Percentiles rank a stretch among this genome's conserved stretches.
These are phyloP conservation scores for Clunio marinus DNA, from an alignment of 2,888 invertebrate species.

Conservation along the genomic window DNA sequence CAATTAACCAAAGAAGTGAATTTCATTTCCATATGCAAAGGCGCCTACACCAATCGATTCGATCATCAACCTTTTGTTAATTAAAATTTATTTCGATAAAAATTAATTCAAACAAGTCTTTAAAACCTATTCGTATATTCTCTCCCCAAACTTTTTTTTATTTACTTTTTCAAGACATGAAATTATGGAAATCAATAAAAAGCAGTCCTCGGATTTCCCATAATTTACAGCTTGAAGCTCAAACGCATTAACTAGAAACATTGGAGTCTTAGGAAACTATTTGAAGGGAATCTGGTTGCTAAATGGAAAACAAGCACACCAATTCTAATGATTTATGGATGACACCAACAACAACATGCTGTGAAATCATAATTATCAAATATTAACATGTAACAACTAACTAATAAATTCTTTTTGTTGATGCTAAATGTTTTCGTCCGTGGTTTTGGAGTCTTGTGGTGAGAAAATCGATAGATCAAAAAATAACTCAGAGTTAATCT, in stretches of 20 bases:
- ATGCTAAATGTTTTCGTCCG: not conserved
- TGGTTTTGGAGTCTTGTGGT: conserved; percentile 16
- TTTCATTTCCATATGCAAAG: conserved; percentile 17
- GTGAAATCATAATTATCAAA: conserved; percentile 40
- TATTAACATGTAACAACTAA: conserved; percentile 38
- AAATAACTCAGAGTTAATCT: too few species aligned
- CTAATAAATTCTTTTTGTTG: conserved; percentile 38
- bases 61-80: conserved; percentile 25
- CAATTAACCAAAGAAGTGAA: not conserved
- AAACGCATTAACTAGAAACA: not conserved
- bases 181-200: conserved; percentile 32
- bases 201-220: conserved; percentile 31
- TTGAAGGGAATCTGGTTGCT: not conserved
- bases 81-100: conserved; percentile 36
- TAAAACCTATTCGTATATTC: not conserved
- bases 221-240: conserved; percentile 1
- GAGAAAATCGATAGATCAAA: conserved; percentile 39
- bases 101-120: conserved; percentile 36
- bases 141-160: conserved; percentile 18
- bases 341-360: conserved; percentile 31
- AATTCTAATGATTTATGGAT: conserved; percentile 37
- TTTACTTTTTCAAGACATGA: too few species aligned
- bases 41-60: not conserved
- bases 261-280: too few species aligned
- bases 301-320: not conserved